A percentile compares a stretch with the other conserved stretches of the same genome.
phyloP scores from a whole-genome alignment of 2,113 vertebrate genomes.

The Poicephalus gulielmi region DNA sequence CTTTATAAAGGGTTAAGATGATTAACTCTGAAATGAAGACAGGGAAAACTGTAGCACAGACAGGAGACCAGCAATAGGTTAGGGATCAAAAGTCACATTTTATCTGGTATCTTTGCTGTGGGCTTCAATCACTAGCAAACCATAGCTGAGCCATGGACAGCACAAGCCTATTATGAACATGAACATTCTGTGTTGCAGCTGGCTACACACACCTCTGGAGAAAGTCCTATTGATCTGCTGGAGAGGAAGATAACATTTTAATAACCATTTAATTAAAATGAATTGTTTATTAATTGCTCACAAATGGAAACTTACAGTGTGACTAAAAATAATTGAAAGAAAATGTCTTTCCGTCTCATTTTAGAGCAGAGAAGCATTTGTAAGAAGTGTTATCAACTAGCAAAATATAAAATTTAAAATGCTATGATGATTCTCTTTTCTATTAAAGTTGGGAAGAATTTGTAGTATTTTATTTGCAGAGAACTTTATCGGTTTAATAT shows the following conservation, averaged over 20 bases:
- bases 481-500: not conserved
- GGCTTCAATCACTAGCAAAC: not conserved
- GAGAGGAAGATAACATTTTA: not conserved
- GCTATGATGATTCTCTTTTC: not conserved
- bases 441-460: not conserved
- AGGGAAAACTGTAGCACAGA: not conserved
- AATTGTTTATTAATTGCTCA: not conserved
- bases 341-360: not conserved
- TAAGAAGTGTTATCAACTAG: not conserved
- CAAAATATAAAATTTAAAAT: not conserved
- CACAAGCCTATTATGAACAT: not conserved
- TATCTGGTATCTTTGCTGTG: not conserved
- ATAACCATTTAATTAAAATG: not conserved
- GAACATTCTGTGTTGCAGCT: not conserved
- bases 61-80: not conserved
- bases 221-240: not conserved
- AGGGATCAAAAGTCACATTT: not conserved
- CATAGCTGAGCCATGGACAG: not conserved
- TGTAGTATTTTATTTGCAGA: not conserved
- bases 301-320: not conserved
- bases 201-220: not conserved
- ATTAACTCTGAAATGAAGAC: not conserved
- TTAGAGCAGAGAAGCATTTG: not conserved
- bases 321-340: not conserved
- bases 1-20: not conserved